Base-by-base conservation (phyloP, 2,113 vertebrate species). In the Onychostoma macrolepis region DNA sequence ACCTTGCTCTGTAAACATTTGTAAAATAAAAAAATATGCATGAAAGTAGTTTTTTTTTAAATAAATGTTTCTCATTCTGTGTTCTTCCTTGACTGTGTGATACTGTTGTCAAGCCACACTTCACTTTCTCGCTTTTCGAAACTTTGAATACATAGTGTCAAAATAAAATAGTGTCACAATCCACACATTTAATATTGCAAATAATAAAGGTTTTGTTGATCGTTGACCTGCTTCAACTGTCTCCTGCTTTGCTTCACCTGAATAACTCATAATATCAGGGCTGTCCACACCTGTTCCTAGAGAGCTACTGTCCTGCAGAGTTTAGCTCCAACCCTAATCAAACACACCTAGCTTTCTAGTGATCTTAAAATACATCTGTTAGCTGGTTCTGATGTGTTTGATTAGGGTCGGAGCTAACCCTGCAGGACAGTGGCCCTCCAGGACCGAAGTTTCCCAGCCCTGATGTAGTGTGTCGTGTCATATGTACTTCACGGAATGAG, bases 31-130 rank as follows among this genome's bases (percentile, higher is more conserved):
- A 33, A 83, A 24, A 43, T 56, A 2, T 41, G 63, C 53, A 61
- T 53, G 38, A 65, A 81, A 12, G 69, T 24, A 24, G 21, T 7
- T 28, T 58, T 85, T 85, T 79, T 79, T 87, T 58, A 9, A 78
- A 85, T 74, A 48, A 17, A 41, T 45, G 6, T 77, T 36, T 61
- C n/a, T 80, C 61, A 67, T 11, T 26, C 28, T 48, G 30, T 84
- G 53, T 61, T 77, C 12, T n/a, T 86, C n/a, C 48, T 65, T 83
- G 77, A 33, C 36, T 28, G 45, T 13, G 3, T 50, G 48, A 13
- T 48, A 12, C 3, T 48, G 11, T 48, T 48, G 45, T 67, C 5
- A 30, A 67, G 15, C 30, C 17, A 69, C n/a, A 12, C 36, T n/a
- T 43, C n/a, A 28, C 38, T 48, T 17, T n/a, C 19, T 58, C 48